phyloP scores from a whole-genome alignment of 2,113 vertebrate genomes.

The Dromaius novaehollandiae region DNA sequence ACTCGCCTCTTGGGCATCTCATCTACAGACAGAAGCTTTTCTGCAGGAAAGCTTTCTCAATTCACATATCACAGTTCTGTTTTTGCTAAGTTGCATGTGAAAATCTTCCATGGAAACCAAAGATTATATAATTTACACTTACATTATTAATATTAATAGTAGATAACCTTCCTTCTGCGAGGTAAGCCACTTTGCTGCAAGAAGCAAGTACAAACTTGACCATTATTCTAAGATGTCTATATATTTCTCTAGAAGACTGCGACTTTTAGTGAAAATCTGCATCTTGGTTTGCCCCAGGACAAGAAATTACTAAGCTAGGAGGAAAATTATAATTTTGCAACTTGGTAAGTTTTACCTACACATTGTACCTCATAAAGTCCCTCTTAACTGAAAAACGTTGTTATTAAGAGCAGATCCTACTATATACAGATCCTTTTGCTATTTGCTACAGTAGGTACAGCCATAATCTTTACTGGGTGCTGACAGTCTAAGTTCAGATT shows the following conservation, averaged over 20 bases:
- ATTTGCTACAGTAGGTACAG: background rate
- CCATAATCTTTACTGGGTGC: background rate
- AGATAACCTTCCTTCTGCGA: background rate
- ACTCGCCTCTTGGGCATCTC: background rate
- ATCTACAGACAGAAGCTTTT: background rate
- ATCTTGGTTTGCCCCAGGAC: background rate
- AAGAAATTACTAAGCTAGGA: conserved; percentile 46
- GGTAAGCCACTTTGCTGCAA: background rate
- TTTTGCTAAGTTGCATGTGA: background rate
- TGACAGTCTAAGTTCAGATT: background rate
- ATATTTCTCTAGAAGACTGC: background rate
- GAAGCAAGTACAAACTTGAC: background rate
- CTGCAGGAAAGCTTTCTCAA: background rate
- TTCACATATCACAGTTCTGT: background rate
- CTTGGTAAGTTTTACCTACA: background rate
- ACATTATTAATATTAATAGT: background rate
- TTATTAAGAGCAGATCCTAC: conserved; percentile 37
- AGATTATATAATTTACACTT: background rate
- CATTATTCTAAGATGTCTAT: background rate
- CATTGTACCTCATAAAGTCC: conserved; percentile 44
- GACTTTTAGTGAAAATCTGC: background rate
- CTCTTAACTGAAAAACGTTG: conserved; percentile 53
- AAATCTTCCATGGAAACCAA: background rate
- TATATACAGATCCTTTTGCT: background rate
- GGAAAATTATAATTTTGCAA: conserved; percentile 8